These are phyloP conservation scores for Kryptopterus vitreolus DNA, from an alignment of 2,797 vertebrate genomes.

Conservation along the genomic window DNA sequence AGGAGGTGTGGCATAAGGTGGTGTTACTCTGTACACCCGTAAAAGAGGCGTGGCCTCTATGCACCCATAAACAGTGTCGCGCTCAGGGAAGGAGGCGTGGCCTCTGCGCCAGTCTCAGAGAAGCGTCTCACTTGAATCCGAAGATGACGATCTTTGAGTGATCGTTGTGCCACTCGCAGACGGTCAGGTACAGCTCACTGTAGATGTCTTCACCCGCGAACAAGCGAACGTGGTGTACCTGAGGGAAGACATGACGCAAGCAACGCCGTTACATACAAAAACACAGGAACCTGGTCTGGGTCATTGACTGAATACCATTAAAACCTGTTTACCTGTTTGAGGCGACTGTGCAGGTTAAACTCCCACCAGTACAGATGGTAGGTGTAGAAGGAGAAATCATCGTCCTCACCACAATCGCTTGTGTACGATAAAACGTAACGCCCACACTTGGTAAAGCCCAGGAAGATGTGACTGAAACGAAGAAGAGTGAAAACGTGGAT, in stretches of 20 bases:
- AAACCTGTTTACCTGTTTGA: constrained; percentile 80
- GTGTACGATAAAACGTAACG: constrained; percentile 93
- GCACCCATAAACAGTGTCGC: background rate
- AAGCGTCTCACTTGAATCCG: constrained; percentile 88
- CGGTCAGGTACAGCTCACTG: constrained; percentile 90
- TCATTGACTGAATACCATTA: background rate
- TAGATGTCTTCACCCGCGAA: constrained; percentile 93
- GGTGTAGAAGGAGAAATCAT: constrained; percentile 91
- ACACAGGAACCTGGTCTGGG: background rate
- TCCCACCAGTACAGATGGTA: constrained; percentile 97
- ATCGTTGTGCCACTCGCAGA: constrained; percentile 95
- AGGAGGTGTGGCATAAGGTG: background rate
- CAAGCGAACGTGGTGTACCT: constrained; percentile 90
- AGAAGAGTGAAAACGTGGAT: background rate
- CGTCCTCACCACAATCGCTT: constrained; percentile 86
- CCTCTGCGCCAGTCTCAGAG: background rate
- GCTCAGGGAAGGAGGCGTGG: background rate
- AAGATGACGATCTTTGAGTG: constrained; percentile 92
- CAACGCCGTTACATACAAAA: background rate
- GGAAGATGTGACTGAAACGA: constrained; percentile 85
- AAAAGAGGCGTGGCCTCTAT: background rate
- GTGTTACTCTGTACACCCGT: background rate
- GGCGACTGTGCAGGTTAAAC: constrained; percentile 92
- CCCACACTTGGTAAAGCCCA: constrained; percentile 94
- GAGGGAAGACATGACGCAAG: background rate